A percentile compares a stretch with the other conserved stretches of the same genome.
Conservation (phyloP, 2,888 invertebrate genomes). For the Drosophila antonietae region DNA sequence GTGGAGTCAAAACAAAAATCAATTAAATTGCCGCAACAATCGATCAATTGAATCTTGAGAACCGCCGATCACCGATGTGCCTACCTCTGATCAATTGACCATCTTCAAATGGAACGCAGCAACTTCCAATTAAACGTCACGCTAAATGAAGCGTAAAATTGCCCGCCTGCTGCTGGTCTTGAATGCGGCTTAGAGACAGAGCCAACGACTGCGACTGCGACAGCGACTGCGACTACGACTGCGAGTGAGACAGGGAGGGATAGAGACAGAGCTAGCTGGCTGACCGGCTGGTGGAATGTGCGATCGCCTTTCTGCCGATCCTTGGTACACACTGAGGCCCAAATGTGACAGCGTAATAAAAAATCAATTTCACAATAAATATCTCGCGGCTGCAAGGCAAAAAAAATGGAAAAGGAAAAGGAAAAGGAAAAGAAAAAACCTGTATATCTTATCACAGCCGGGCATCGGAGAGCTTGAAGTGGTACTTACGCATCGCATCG, state of each 20-base stretch:
- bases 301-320: conserved; percentile 56
- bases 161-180: conserved; percentile 79
- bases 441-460: conserved; percentile 76
- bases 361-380: conserved; percentile 81
- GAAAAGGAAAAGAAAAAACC: conserved; percentile 49
- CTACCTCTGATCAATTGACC: conserved; percentile 42
- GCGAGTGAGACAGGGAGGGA: conserved; percentile 12
- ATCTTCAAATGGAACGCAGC: conserved; percentile 44
- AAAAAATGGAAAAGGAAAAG: background rate
- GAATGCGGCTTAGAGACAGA: conserved; percentile 42
- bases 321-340: conserved; percentile 29
- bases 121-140: conserved; percentile 80
- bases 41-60: conserved; percentile 64
- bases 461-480: conserved; percentile 76
- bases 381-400: conserved; percentile 53
- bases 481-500: conserved; percentile 71
- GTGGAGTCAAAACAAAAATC: conserved; percentile 73
- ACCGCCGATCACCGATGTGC: conserved; percentile 23
- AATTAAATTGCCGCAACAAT: conserved; percentile 70
- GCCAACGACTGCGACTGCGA: background rate
- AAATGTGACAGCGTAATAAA: conserved; percentile 82
- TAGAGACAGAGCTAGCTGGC: background rate
- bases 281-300: conserved; percentile 55
- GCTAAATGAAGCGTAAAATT: conserved; percentile 81
- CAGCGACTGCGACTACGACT: background rate